Percentiles rank a stretch among this genome's conserved stretches.
Evolutionary conservation across 2,797 vertebrate species (phyloP).

Genomic region (Scolopax rusticola): DNA sequence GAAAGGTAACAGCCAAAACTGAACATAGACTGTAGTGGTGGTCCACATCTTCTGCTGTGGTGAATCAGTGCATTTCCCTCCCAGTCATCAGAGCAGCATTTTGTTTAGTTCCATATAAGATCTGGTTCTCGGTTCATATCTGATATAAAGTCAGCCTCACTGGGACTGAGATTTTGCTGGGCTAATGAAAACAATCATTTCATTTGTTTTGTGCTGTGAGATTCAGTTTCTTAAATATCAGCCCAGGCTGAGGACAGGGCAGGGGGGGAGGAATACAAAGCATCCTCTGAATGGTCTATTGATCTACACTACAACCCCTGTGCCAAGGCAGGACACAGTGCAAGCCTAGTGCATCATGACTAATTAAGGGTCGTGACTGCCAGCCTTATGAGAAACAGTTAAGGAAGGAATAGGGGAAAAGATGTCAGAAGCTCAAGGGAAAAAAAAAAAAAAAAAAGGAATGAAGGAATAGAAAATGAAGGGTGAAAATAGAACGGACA

Average conservation of each 20-base stretch:
- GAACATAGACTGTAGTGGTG: rapidly evolving
- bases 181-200: background rate
- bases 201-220: background rate
- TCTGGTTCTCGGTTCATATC: background rate
- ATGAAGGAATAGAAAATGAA: slow-evolving; percentile 31
- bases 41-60: background rate
- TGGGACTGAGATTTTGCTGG: background rate
- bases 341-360: background rate
- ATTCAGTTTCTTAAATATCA: background rate
- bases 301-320: background rate
- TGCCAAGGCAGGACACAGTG: background rate
- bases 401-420: background rate
- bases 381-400: background rate
- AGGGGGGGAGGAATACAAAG: rapidly evolving
- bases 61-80: background rate
- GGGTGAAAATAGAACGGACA: background rate
- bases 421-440: background rate
- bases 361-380: background rate
- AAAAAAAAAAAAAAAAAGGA: background rate
- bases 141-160: background rate
- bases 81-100: background rate
- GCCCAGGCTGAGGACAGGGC: background rate
- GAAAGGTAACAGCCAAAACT: background rate
- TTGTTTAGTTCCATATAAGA: background rate
- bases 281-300: background rate